Conservation (phyloP, 2,797 vertebrate species). For the Lycodopsis pacificus region DNA sequence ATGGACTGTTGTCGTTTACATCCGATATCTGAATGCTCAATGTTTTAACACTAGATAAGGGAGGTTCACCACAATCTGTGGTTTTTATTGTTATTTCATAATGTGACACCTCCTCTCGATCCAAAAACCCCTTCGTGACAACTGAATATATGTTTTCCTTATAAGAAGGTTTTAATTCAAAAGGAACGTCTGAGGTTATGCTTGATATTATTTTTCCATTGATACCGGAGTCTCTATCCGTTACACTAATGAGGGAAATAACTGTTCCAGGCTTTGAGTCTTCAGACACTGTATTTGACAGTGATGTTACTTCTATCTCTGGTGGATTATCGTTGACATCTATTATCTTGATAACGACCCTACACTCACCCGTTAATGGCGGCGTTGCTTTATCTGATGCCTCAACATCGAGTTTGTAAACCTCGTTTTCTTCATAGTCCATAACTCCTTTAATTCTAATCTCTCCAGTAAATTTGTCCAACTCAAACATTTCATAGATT, state of each 20-base stretch:
- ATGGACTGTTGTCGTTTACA: conserved; percentile 79
- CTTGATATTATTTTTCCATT: conserved; percentile 57
- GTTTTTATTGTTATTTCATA: conserved; percentile 84
- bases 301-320: conserved; percentile 76
- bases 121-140: conserved; percentile 63
- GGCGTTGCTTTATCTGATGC: conserved; percentile 74
- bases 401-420: conserved; percentile 70
- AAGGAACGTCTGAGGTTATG: neutral
- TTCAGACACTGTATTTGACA: conserved; percentile 71
- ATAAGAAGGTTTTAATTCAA: conserved; percentile 69
- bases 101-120: conserved; percentile 76
- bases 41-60: conserved; percentile 73
- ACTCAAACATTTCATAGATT: conserved; percentile 62
- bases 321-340: conserved; percentile 81
- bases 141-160: conserved; percentile 71
- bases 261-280: conserved; percentile 76
- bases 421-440: conserved; percentile 71
- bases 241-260: conserved; percentile 82
- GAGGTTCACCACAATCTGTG: conserved; percentile 81
- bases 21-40: conserved; percentile 70
- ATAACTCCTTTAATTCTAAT: conserved; percentile 70
- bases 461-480: conserved; percentile 71
- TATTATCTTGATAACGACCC: conserved; percentile 71
- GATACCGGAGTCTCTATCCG: conserved; percentile 80
- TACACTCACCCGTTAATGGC: conserved; percentile 66